Evolutionary conservation across 2,113 vertebrate species (phyloP).

Genomic region (Rhagologus leucostigma): DNA sequence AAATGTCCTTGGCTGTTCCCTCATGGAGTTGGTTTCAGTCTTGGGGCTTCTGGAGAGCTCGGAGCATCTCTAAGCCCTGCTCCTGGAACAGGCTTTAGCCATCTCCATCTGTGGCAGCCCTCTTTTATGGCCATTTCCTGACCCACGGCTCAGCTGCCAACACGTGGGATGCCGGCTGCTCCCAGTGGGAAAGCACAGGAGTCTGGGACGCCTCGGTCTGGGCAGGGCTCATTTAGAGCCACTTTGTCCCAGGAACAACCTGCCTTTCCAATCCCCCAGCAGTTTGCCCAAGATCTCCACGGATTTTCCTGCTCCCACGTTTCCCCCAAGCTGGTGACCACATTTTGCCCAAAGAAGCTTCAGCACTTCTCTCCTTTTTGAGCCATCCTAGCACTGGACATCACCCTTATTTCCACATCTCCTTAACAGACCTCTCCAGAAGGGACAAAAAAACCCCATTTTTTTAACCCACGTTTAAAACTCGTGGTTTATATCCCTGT

Average conservation of each 20-base stretch:
- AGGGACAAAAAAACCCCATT: background rate
- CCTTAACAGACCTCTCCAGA: background rate
- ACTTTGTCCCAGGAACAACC: background rate
- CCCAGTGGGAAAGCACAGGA: accelerated
- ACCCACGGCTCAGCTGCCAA: background rate
- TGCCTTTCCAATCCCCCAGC: background rate
- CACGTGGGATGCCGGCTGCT: background rate
- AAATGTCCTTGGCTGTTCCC: background rate
- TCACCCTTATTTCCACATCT: background rate
- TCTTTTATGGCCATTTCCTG: background rate
- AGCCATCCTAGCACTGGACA: background rate
- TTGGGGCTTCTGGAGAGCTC: background rate
- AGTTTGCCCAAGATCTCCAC: background rate
- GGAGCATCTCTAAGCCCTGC: background rate
- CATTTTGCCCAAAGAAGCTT: background rate
- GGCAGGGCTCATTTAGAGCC: background rate
- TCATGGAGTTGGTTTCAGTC: accelerated
- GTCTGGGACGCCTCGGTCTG: background rate
- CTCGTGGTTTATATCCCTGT: background rate
- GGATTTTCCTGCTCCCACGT: background rate
- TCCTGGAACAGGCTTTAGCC: background rate
- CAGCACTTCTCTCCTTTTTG: background rate
- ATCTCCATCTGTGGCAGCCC: accelerated
- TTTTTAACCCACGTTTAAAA: background rate
- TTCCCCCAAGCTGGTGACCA: background rate